These are phyloP conservation scores for Lithosia quadra DNA, from an alignment of 2,888 invertebrate genomes.

Conservation along the genomic window DNA sequence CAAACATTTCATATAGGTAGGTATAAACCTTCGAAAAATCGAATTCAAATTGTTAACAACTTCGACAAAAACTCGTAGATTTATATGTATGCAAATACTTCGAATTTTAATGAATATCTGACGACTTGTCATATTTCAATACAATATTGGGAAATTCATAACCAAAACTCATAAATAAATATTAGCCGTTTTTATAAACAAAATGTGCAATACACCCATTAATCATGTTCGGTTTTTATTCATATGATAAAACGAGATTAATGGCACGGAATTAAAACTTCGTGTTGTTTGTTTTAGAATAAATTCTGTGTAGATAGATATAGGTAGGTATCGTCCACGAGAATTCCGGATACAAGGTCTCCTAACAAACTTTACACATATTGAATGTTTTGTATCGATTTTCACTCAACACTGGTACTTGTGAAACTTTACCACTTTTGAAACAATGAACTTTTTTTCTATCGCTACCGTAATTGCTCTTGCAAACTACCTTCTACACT, in stretches of 20 bases:
- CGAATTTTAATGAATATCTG: slow-evolving; percentile 14
- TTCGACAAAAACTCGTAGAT: not conserved
- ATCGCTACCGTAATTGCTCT: not conserved
- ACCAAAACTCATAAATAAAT: slow-evolving; percentile 23
- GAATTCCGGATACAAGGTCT: not conserved
- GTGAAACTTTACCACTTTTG: not conserved
- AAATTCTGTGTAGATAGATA: not conserved
- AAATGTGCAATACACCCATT: slow-evolving; percentile 25
- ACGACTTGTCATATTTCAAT: slow-evolving; percentile 1
- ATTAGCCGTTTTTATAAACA: slow-evolving; percentile 23
- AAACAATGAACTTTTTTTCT: not conserved
- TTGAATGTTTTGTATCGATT: slow-evolving; percentile 7
- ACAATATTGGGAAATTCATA: slow-evolving; percentile 10
- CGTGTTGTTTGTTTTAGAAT: slow-evolving; percentile 11
- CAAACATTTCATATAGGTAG: not conserved
- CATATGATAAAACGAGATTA: slow-evolving; percentile 36
- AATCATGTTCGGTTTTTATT: slow-evolving; percentile 33
- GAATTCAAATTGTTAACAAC: slow-evolving; percentile 4
- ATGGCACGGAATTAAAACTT: slow-evolving; percentile 37
- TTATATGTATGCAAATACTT: slow-evolving; percentile 19
- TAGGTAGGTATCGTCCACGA: not conserved
- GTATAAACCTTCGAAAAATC: not conserved
- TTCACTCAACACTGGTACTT: not conserved
- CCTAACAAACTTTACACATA: slow-evolving; percentile 10
- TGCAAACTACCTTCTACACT: not conserved